A percentile compares a stretch with the other conserved stretches of the same genome.
These are phyloP conservation scores for Zosterops hypoxanthus DNA, from an alignment of 2,113 vertebrate genomes.

Conservation along the genomic window DNA sequence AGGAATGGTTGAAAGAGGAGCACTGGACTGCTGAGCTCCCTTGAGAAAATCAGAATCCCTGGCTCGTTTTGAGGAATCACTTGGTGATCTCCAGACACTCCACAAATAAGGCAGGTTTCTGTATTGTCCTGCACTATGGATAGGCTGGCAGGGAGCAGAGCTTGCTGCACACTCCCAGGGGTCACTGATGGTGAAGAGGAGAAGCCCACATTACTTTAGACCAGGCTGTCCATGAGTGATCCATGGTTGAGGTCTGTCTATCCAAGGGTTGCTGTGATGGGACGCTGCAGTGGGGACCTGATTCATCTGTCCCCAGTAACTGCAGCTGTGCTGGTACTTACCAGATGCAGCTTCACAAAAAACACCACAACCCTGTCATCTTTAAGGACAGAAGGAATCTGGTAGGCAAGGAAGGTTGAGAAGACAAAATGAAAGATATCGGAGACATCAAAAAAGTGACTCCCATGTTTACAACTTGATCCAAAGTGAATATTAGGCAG, in stretches of 20 bases:
- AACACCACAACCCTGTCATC: not conserved
- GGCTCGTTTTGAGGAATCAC: not conserved
- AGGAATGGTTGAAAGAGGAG: not conserved
- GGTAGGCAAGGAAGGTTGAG: not conserved
- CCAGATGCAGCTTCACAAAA: not conserved
- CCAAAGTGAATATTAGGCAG: not conserved
- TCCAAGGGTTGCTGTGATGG: not conserved
- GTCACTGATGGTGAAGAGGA: not conserved
- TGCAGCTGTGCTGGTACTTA: not conserved
- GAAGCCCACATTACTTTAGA: not conserved
- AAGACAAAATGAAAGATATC: not conserved
- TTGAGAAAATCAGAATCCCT: not conserved
- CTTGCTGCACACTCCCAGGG: not conserved
- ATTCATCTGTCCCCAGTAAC: not conserved
- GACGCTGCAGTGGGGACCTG: not conserved
- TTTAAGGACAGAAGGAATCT: not conserved
- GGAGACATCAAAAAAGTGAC: not conserved
- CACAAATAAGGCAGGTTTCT: not conserved
- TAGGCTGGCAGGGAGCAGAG: not conserved
- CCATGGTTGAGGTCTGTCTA: rapidly evolving
- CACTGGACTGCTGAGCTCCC: not conserved
- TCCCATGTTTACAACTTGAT: not conserved
- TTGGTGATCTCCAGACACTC: not conserved
- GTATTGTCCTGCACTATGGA: not conserved
- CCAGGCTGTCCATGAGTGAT: not conserved